phyloP scores from a whole-genome alignment of 1,140 invertebrate genomes.

The Aradophagus sp. region DNA sequence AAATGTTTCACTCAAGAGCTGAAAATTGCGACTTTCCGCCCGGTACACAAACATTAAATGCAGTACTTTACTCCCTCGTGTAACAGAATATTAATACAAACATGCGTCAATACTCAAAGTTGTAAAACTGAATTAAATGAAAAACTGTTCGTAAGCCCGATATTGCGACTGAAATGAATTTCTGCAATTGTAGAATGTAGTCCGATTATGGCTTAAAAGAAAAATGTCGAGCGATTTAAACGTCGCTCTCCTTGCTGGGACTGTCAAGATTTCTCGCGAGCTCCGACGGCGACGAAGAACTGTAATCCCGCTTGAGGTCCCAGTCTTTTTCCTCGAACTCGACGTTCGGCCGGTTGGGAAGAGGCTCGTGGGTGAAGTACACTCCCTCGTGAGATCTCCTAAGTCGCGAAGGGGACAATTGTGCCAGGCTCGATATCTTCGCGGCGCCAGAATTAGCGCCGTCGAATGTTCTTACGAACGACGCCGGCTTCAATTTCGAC shows the following conservation, averaged over 20 bases:
- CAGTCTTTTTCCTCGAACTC: conserved; percentile 87
- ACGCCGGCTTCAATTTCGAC: conserved; percentile 36
- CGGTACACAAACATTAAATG: too few species aligned
- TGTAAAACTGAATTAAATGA: too few species aligned
- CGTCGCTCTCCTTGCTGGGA: conserved; percentile 68
- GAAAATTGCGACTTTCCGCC: too few species aligned
- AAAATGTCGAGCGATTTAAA: conserved; percentile 44
- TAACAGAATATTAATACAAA: too few species aligned
- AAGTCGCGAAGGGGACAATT: conserved; percentile 77
- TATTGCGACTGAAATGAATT: too few species aligned
- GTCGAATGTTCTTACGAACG: conserved; percentile 58
- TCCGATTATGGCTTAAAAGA: background rate
- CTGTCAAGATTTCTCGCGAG: conserved; percentile 61
- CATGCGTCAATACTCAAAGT: too few species aligned
- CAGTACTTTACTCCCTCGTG: too few species aligned
- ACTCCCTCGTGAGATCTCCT: conserved; percentile 83
- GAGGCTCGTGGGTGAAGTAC: conserved; percentile 87
- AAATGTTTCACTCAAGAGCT: too few species aligned
- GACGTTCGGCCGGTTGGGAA: conserved; percentile 82
- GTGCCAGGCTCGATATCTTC: conserved; percentile 68
- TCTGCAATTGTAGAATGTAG: too few species aligned
- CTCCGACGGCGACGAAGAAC: conserved; percentile 50
- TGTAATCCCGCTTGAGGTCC: conserved; percentile 81
- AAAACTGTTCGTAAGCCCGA: too few species aligned
- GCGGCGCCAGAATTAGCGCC: conserved; percentile 61